Evolutionary conservation across 2,797 vertebrate genomes (phyloP), one percentile per base, ranked within the genome.

Genomic region (Labeo calbasu): DNA sequence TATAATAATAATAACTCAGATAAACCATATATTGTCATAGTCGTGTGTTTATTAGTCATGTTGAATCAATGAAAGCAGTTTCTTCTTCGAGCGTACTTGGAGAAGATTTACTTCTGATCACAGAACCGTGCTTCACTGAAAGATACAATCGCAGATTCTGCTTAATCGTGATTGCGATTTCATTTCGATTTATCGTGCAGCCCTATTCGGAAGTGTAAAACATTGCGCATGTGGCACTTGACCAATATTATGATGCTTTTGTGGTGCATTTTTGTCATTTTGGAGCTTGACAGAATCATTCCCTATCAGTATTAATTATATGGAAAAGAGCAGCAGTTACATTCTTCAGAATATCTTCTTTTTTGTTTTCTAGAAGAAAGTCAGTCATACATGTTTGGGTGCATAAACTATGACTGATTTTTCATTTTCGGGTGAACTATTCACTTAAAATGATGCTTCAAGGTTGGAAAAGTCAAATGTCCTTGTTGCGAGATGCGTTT

Each of bases 381-480:
- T 43, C 36, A 15, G 46, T 46, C 46, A 50, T 15, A n/a, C 15
- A 32, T 6, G 25, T 51, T 51, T 36, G 77, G 43, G 8, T 55
- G 28, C 12, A 25, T 65, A 66, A 78, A 78, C 19, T 12, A n/a
- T 32, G 43, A 25, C 13, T 0, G 21, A 48, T 3, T 40, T 57
- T 59, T 13, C 5, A 48, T 77, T 80, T 53, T 19, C 8, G 14
- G 21, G 65, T 43, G 21, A 86, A 12, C 85, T 81, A 84, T 69
- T 57, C 11, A 11, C n/a, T 63, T 48, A 68, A 63, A 36, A 21
- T 40, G 9, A 81, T 15, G 0, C 36, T 48, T 69, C 0, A 23
- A 70, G 53, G 63, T 51, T 32, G 21, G 53, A 81, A 57, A 68
- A 63, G 23, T 40, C 11, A 2, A 3, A 79, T 43, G 8, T 80